Evolutionary conservation across 2,797 vertebrate genomes (phyloP), one percentile per base, ranked within the genome.

Genomic region (Rhodeus uyekii): DNA sequence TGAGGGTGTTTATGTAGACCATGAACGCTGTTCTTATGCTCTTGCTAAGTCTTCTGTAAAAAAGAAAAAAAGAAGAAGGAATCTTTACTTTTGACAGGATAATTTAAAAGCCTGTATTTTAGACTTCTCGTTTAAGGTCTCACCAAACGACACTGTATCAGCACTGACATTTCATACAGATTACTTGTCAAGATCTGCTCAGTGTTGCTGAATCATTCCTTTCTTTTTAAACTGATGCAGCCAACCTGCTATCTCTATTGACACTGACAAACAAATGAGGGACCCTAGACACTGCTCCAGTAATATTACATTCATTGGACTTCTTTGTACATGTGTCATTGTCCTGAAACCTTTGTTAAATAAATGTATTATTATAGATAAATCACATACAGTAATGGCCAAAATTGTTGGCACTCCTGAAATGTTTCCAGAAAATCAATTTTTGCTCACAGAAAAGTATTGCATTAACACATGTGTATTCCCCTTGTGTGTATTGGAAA

Each of bases 71-170:
- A 46, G 32, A 61, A 76, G 85, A 84, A 85, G 71, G 42, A 55
- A 48, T 81, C 42, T 86, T 84, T 84, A 61, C 76, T 86, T 86
- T 78, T 90, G 89, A 91, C 90, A 90, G 84, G 86, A 87, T 89
- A 85, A 91, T 90, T 87, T 89, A 83, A 86, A 84, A 72, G 76
- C 84, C 83, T 63, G 82, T 79, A 83, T 81, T 88, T 86, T 89
- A 81, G 86, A 63, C 74, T 78, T 82, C 82, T 87, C 69, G 83
- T 88, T 87, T 89, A 84, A 88, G 85, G 87, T 79, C 75, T 77
- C 27, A 8, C 71, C 81, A 86, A 86, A 86, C 64, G 39, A 72
- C 76, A 83, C 79, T 14, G 78, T 85, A 82, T 84, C 78, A 82
- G 85, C 85, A 78, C 77, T 87, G 86, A 87, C 87, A 87, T 86